Evolutionary conservation across 1,140 invertebrate genomes (phyloP).

Genomic region (Agraylea sexmaculata): DNA sequence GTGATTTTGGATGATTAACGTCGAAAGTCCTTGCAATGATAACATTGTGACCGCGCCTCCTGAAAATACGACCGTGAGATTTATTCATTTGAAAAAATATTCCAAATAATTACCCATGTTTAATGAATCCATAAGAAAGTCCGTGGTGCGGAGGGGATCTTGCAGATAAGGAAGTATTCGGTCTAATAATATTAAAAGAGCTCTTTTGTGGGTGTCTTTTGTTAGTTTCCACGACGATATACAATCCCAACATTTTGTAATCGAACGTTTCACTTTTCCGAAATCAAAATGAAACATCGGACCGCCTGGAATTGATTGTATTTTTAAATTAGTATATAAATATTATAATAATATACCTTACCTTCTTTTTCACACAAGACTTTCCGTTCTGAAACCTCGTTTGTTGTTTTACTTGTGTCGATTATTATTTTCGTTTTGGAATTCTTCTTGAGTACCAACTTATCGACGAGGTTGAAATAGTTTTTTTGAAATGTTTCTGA

Average conservation of each 20-base stretch:
- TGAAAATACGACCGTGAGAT: conserved; percentile 27
- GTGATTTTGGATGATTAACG: conserved; percentile 82
- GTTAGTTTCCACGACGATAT: conserved; percentile 56
- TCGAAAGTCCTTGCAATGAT: conserved; percentile 86
- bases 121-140: conserved; percentile 84
- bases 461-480: conserved; percentile 54
- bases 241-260: conserved; percentile 59
- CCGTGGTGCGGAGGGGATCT: conserved; percentile 74
- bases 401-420: conserved; percentile 22
- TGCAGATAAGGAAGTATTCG: conserved; percentile 68
- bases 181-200: conserved; percentile 72
- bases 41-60: conserved; percentile 79
- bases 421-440: conserved; percentile 28
- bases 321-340: conserved; percentile 1
- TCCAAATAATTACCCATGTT: conserved; percentile 50
- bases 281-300: conserved; percentile 31
- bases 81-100: background rate
- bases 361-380: conserved; percentile 35
- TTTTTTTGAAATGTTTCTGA: conserved; percentile 55
- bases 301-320: conserved; percentile 23
- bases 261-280: conserved; percentile 29
- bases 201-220: conserved; percentile 57
- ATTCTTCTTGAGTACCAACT: conserved; percentile 43
- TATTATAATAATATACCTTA: conserved; percentile 20
- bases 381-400: conserved; percentile 28